Evolutionary conservation across 2,888 invertebrate species (phyloP).

Genomic region (Volucella bombylans): DNA sequence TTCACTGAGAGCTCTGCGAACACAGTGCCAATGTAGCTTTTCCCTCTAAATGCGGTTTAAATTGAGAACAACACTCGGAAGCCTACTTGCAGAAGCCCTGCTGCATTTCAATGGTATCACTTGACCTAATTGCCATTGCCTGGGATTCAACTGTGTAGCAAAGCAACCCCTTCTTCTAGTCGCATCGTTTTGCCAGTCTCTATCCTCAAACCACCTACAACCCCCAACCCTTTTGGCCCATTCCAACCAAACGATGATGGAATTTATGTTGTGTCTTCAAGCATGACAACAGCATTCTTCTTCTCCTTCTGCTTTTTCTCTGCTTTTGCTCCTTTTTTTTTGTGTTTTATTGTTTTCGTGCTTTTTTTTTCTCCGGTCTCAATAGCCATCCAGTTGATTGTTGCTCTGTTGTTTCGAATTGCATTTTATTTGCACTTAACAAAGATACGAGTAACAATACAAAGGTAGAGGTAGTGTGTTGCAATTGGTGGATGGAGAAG

Average conservation of each 20-base stretch:
- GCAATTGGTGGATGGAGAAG: background rate
- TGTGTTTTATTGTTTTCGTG: background rate
- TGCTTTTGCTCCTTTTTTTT: background rate
- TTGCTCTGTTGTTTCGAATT: constrained; percentile 52
- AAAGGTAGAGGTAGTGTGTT: constrained; percentile 36
- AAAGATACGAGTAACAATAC: constrained; percentile 29
- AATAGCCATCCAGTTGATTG: constrained; percentile 54
- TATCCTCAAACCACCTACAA: background rate
- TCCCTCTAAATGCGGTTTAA: constrained; percentile 66
- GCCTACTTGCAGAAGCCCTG: constrained; percentile 71
- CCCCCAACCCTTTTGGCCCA: background rate
- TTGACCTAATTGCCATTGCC: constrained; percentile 72
- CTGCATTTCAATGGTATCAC: constrained; percentile 74
- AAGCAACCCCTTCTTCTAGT: no score
- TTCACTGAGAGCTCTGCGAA: background rate
- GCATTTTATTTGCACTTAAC: constrained; percentile 56
- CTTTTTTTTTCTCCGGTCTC: background rate
- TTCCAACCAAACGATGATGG: constrained; percentile 61
- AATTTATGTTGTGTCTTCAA: constrained; percentile 67
- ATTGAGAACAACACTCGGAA: constrained; percentile 67
- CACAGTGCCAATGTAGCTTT: constrained; percentile 9
- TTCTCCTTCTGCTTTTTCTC: constrained; percentile 10
- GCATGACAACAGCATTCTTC: constrained; percentile 62
- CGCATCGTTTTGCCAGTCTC: background rate
- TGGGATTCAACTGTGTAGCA: constrained; percentile 20